These are phyloP conservation scores for Halcyon leucocephala DNA, from an alignment of 2,797 vertebrate genomes.

Conservation along the genomic window DNA sequence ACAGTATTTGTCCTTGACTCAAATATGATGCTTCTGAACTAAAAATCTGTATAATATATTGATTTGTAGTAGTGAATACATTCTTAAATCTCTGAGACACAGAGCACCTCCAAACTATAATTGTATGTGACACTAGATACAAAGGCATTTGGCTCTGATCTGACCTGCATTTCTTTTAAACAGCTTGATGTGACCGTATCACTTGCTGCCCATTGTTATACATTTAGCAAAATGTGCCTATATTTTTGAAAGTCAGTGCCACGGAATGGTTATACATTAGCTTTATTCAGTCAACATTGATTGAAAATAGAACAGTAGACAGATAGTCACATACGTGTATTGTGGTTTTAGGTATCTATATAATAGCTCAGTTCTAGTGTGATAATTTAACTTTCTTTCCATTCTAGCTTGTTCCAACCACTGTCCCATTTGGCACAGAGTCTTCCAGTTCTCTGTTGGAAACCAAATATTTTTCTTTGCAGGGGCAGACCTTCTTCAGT, in stretches of 20 bases:
- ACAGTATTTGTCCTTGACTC: not conserved
- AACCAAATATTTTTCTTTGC: slow-evolving; percentile 71
- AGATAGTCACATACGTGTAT: not conserved
- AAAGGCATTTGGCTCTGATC: not conserved
- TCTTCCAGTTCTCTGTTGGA: slow-evolving; percentile 45
- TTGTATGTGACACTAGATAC: not conserved
- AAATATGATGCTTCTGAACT: not conserved
- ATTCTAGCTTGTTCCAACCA: slow-evolving; percentile 23
- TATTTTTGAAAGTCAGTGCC: not conserved
- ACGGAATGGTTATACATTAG: not conserved
- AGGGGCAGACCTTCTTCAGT: slow-evolving; percentile 57
- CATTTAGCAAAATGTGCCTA: not conserved
- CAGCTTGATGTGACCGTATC: not conserved
- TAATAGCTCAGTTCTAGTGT: not conserved
- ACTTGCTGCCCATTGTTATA: not conserved
- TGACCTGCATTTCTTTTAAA: not conserved
- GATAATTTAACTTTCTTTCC: slow-evolving; percentile 28
- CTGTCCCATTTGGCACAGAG: slow-evolving; percentile 46
- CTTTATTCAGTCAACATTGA: not conserved
- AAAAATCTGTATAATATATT: not conserved
- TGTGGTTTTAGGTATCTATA: not conserved
- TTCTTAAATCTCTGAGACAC: not conserved
- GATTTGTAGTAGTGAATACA: not conserved
- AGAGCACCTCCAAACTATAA: not conserved
- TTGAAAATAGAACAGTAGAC: not conserved